Base-by-base conservation (phyloP, 2,797 vertebrate species). In the Neomorphus geoffroyi region DNA sequence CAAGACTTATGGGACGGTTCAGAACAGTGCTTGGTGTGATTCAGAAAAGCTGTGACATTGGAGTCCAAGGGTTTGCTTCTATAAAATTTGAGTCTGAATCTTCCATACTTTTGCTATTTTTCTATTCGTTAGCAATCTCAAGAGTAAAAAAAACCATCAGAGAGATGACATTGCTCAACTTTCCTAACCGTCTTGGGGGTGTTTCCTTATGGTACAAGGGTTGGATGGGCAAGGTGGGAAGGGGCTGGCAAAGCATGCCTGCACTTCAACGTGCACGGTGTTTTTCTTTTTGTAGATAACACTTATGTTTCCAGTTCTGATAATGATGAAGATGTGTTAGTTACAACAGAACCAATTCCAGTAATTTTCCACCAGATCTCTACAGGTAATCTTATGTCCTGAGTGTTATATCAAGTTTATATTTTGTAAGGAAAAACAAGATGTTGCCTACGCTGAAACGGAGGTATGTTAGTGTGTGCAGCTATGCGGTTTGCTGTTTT, bases 221-320 rank as follows among this genome's bases (percentile, higher is more conserved):
- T 82, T 69, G 69, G 50, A 39, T 5, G 8, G 26, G 26, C 33
- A 43, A 13, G 0, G 2, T 6, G 61, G 62, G 43, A 77, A 70
- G 7, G 27, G 69, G 14, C 23, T 58, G 70, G 30, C n/a, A 69
- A 41, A 69, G 26, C 53, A 32, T 30, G 30, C 17, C 26, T 48
- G 41, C 33, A 41, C 18, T 90, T 91, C 50, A 95, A 54, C 67
- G 69, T 95, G 37, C 15, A 6, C 51, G 51, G 8, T 93, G 26
- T 96, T 96, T 82, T 94, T 95, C 71, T 92, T 82, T 82, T 96
- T 4, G 5, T 96, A 99, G 98, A 99, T 97, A 99, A 99, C 96
- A 99, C 98, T 4, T 99, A 99, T 1, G 98, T 99, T 88, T 99
- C 98, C 92, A 99, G 98, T 97, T 99, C 98, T 92, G 98, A 98